Percentiles rank a stretch among this genome's conserved stretches.
Evolutionary conservation across 2,888 invertebrate genomes (phyloP).

Genomic region (Cynaeus angustus): DNA sequence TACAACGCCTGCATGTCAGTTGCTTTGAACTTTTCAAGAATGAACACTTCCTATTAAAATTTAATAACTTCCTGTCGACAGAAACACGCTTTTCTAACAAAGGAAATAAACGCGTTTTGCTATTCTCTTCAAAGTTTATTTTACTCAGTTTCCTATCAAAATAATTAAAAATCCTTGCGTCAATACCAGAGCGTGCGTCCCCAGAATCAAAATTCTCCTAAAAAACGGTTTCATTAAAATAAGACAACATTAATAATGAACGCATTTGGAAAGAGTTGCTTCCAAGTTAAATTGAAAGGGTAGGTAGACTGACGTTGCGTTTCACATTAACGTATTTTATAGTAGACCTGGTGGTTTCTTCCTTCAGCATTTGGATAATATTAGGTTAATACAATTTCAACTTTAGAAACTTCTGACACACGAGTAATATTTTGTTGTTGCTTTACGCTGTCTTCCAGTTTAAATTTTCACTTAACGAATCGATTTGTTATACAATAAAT

Average conservation of each 20-base stretch:
- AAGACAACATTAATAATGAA: slow-evolving; percentile 10
- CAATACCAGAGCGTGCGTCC: no score
- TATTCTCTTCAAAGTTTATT: neutral
- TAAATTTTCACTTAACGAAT: no score
- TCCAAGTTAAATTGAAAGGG: slow-evolving; percentile 18
- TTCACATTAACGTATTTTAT: slow-evolving; percentile 10
- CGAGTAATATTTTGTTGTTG: slow-evolving; percentile 3
- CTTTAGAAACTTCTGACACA: slow-evolving; percentile 3
- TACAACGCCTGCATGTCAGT: slow-evolving; percentile 15
- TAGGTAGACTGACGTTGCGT: slow-evolving; percentile 7
- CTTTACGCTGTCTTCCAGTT: neutral
- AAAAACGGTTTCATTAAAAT: slow-evolving; percentile 8
- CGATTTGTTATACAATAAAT: neutral
- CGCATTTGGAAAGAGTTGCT: slow-evolving; percentile 9
- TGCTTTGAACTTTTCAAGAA: slow-evolving; percentile 34
- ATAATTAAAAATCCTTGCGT: no score
- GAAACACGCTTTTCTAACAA: slow-evolving; percentile 3
- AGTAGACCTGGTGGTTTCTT: slow-evolving; percentile 5
- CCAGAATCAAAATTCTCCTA: neutral
- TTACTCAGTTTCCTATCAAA: neutral
- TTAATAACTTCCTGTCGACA: slow-evolving; percentile 10
- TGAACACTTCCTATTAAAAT: slow-evolving; percentile 17
- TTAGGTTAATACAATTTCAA: slow-evolving; percentile 7
- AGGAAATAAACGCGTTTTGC: slow-evolving; percentile 1
- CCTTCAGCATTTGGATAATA: slow-evolving; percentile 6